Base-by-base conservation (phyloP, 1,140 invertebrate species). In the Lucilia sericata region DNA sequence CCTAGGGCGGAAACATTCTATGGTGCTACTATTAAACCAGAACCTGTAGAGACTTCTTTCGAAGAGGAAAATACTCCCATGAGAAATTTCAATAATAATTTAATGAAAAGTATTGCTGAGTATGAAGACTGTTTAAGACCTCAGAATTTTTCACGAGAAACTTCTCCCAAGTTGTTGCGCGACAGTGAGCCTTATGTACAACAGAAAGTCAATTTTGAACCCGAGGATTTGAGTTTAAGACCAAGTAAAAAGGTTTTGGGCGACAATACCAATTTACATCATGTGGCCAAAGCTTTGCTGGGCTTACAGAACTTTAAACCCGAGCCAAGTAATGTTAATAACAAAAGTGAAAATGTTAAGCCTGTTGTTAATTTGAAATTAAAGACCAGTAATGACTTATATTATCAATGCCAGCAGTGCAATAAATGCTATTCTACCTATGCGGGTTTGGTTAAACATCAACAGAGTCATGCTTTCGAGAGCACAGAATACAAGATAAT, bases 341-440 rank as follows among this genome's bases (percentile, higher is more conserved):
- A 84, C 49, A 84, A 14, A n/a, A 85, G 82, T 47, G 76, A 83
- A 21, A 42, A 78, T 1, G 17, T 74, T 3, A 82, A 82, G 2
- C 49, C n/a, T 36, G 65, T 76, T n/a, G 34, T 13, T 0, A 85
- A 82, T 49, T 34, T 86, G 21, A 90, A 90, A 84, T 87, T 89
- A 83, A 90, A 90, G 84, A 88, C 86, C 83, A 88, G 85, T 86
- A 88, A 91, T 74, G 89, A 91, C 86, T 85, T 89, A 17, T 91
- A 91, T 84, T 91, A 91, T 84, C 89, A 91, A 83, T 91, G 89
- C 74, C 88, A 89, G 84, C 89, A 89, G 85, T 99, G 98, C 91
- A 95, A 96, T 55, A 99, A 99, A 92, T 98, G 96, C 19, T 99
- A 99, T 92, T 98, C 97, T 0, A 99, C 98, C 0, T 96, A 97